Conservation (phyloP, 2,888 invertebrate genomes). For the Gibbula magus region DNA sequence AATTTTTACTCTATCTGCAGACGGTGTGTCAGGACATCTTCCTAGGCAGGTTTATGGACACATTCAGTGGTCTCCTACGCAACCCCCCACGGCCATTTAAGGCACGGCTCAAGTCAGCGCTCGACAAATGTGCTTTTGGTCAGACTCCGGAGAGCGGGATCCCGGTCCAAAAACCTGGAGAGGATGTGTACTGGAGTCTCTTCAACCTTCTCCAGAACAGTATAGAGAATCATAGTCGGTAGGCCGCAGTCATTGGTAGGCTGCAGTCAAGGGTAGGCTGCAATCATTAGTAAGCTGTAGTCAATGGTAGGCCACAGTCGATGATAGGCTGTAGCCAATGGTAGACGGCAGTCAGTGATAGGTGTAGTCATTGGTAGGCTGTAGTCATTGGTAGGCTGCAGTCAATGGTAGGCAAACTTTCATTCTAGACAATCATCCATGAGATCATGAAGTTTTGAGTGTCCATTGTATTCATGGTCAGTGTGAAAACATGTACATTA, state of each 20-base stretch:
- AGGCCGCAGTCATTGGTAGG: background rate
- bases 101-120: conserved; percentile 15
- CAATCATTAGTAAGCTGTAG: background rate
- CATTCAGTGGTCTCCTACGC: conserved; percentile 33
- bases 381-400: too few relatives aligned
- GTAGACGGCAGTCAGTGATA: too few relatives aligned
- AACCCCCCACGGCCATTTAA: conserved; percentile 37
- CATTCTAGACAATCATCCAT: too few relatives aligned
- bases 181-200: conserved; percentile 1
- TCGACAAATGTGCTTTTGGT: conserved; percentile 31
- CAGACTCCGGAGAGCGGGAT: conserved; percentile 16
- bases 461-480: too few relatives aligned
- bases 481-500: too few relatives aligned
- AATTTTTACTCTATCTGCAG: conserved; percentile 27
- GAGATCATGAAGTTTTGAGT: too few relatives aligned
- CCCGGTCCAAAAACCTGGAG: conserved; percentile 26
- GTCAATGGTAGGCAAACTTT: too few relatives aligned
- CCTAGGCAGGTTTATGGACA: conserved; percentile 20
- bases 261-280: too few relatives aligned
- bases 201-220: conserved; percentile 23
- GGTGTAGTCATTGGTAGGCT: too few relatives aligned
- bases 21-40: conserved; percentile 44
- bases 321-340: too few relatives aligned
- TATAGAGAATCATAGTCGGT: background rate
- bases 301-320: too few relatives aligned